phyloP scores from a whole-genome alignment of 2,888 invertebrate genomes.

The Coleophora flavipennella region DNA sequence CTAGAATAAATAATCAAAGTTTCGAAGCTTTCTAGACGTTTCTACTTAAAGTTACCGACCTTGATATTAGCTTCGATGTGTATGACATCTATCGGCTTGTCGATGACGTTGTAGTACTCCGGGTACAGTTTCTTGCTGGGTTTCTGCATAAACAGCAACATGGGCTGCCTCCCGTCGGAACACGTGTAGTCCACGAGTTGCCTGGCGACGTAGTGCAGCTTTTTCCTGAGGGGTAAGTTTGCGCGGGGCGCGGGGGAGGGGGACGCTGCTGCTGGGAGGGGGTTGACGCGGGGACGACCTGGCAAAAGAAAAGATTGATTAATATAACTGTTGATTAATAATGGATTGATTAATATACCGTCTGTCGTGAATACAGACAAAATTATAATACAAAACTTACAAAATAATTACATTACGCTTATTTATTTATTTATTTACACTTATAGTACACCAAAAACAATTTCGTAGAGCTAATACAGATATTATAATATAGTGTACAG shows the following conservation, averaged over 20 bases:
- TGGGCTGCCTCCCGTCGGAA: conserved; percentile 85
- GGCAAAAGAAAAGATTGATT: conserved; percentile 3
- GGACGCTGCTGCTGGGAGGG: conserved; percentile 24
- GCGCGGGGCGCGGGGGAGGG: conserved; percentile 33
- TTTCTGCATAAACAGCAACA: conserved; percentile 95
- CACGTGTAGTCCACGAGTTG: conserved; percentile 64
- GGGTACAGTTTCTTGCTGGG: conserved; percentile 96
- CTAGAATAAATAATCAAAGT: no score
- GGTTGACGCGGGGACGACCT: conserved; percentile 62
- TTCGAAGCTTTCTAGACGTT: no score
- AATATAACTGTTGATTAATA: no score
- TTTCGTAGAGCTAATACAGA: no score
- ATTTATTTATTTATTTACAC: no score
- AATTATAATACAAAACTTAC: no score
- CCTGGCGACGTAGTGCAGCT: conserved; percentile 85
- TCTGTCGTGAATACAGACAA: no score
- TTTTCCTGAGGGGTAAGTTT: conserved; percentile 81
- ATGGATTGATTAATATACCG: no score
- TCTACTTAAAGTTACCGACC: conserved; percentile 34
- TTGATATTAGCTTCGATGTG: conserved; percentile 94
- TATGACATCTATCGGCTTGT: conserved; percentile 94
- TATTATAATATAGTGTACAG: no score
- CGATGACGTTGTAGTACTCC: conserved; percentile 95
- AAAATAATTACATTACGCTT: no score
- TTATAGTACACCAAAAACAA: no score